phyloP scores from a whole-genome alignment of 1,140 invertebrate genomes.

The Chironomus striatipennis region DNA sequence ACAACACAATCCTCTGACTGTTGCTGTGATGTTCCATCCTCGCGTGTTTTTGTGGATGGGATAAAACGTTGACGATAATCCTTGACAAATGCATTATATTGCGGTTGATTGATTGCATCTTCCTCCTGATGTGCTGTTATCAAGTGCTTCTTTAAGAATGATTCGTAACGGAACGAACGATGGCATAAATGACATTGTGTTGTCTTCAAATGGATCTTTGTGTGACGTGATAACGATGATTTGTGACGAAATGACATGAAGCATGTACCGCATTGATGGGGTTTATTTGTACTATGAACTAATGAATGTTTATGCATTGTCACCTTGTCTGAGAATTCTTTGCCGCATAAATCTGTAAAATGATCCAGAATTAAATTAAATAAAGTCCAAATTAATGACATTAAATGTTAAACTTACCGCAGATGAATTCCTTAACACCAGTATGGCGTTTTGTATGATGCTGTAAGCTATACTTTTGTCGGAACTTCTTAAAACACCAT shows the following conservation, averaged over 20 bases:
- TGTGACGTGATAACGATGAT: background rate
- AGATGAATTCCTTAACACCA: background rate
- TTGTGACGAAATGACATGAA: constrained; percentile 12
- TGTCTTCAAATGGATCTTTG: background rate
- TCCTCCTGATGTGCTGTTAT: background rate
- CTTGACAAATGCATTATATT: background rate
- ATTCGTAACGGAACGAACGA: constrained; percentile 11
- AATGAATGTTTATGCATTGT: background rate
- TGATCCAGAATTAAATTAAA: background rate
- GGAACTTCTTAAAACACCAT: background rate
- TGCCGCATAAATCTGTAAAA: background rate
- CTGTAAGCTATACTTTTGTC: background rate
- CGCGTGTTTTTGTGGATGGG: background rate
- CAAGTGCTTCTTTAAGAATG: background rate
- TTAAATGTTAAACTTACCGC: background rate
- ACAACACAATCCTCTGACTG: background rate
- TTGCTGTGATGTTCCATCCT: background rate
- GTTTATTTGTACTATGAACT: constrained; percentile 16
- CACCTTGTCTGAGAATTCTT: background rate
- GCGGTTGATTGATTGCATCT: background rate
- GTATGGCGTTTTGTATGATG: background rate
- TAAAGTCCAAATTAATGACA: background rate
- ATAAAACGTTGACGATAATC: background rate
- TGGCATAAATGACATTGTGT: constrained; percentile 4
- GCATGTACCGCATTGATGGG: constrained; percentile 7